Conservation (phyloP, 2,113 vertebrate genomes). For the Ibidorhyncha struthersii region DNA sequence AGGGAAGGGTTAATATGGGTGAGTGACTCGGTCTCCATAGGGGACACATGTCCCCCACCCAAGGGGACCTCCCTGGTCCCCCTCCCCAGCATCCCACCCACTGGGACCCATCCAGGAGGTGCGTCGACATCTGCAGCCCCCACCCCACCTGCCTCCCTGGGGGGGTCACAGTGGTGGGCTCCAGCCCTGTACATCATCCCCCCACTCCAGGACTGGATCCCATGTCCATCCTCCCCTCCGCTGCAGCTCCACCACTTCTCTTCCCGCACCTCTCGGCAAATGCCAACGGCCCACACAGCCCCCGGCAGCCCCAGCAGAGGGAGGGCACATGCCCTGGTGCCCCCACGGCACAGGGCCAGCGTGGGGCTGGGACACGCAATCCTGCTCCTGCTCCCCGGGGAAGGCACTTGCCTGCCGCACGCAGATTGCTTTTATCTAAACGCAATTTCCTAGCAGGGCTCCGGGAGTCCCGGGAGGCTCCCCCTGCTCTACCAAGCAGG, state of each 20-base stretch:
- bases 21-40: rapidly evolving
- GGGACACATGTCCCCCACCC: rapidly evolving
- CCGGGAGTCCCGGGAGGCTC: background rate
- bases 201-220: background rate
- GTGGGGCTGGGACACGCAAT: background rate
- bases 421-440: constrained; percentile 21
- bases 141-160: background rate
- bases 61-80: background rate
- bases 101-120: background rate
- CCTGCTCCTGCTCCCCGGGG: background rate
- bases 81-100: background rate
- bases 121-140: background rate
- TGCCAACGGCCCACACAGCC: background rate
- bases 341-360: rapidly evolving
- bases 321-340: background rate
- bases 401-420: background rate
- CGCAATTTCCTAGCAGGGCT: background rate
- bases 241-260: background rate
- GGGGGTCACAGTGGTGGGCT: rapidly evolving
- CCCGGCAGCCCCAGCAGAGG: background rate
- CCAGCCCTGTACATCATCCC: background rate
- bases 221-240: background rate
- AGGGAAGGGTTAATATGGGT: background rate
- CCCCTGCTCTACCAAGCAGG: background rate
- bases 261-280: background rate